Percentiles rank a stretch among this genome's conserved stretches.
Evolutionary conservation across 2,888 invertebrate species (phyloP).

Genomic region (Ochlodes sylvanus): DNA sequence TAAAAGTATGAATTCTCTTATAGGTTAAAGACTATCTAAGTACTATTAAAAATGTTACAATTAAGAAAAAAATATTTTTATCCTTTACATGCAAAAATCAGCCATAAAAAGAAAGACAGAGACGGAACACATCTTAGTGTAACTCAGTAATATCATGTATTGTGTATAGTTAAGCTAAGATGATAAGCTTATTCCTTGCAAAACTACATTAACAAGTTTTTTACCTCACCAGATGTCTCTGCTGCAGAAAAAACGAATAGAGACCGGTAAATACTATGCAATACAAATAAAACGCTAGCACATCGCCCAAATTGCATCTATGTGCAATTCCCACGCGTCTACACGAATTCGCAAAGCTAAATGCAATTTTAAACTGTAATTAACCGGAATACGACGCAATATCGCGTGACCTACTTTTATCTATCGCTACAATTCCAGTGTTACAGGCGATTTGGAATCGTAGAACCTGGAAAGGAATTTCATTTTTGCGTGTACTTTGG

Average conservation of each 20-base stretch:
- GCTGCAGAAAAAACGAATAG: neutral
- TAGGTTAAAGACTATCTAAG: too few species aligned
- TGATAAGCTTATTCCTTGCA: too few species aligned
- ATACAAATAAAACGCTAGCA: neutral
- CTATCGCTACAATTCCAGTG: neutral
- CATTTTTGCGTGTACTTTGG: neutral
- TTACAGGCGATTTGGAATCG: conserved; percentile 16
- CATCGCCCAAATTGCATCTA: conserved; percentile 17
- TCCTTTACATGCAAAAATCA: too few species aligned
- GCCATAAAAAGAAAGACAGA: too few species aligned
- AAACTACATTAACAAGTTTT: neutral
- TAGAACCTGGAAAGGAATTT: neutral
- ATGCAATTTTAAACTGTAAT: conserved; percentile 32
- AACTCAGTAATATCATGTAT: too few species aligned
- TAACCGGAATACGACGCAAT: conserved; percentile 19
- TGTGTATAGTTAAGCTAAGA: too few species aligned
- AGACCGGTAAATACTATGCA: neutral
- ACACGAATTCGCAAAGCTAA: neutral
- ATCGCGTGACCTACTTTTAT: conserved; percentile 9
- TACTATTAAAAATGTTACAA: too few species aligned
- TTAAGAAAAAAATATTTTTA: too few species aligned
- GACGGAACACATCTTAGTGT: too few species aligned
- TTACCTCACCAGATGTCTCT: neutral
- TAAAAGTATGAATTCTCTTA: too few species aligned
- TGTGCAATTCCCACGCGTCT: conserved; percentile 11